Base-by-base conservation (phyloP, 2,888 invertebrate genomes). In the Heliconius charithonia region DNA sequence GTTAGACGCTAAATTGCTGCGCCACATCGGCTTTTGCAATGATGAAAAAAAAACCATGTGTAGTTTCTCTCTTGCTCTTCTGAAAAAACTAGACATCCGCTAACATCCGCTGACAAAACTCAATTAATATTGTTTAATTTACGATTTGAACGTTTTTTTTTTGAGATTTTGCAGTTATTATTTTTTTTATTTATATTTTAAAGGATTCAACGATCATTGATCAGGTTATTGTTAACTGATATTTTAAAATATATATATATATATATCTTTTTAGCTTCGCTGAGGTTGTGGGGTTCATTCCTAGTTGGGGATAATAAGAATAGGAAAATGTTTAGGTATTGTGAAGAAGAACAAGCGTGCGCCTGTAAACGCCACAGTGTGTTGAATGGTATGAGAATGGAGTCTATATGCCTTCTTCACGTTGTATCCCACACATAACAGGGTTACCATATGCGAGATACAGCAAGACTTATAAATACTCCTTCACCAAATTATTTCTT, bases 51-150 rank as follows among this genome's bases (percentile, higher is more conserved):
- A 67, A 32, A 29, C 27, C 16, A 25, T n/a, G 19, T 65, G 0
- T 22, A 67, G 25, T 67, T 67, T 67, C 67, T 67, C 67, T 67
- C 37, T 32, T n/a, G 12, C 22, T 22, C 37, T 67, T 67, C 67
- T 41, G 41, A n/a, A 41, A 67, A 2, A 67, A 67, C 7, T 41
- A 67, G n/a, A 41, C 16, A 4, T 67, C 67, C 67, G 67, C 13
- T 13, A 7, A 37, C n/a, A n/a, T n/a, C n/a, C n/a, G 25, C n/a
- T 37, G 66, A 67, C n/a, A 41, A 12, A 66, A 66, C 22, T 66
- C 27, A 22, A 29, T 16, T 29, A 19, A 65, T 32, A 19, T 9
- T 16, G 32, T 65, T 19, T 13, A 29, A 27, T 66, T 32, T 66
- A 66, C 22, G 22, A 22, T 22, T 66, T 10, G n/a, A 22, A 37